Base-by-base conservation (phyloP, 2,113 vertebrate species). In the Numenius arquata region DNA sequence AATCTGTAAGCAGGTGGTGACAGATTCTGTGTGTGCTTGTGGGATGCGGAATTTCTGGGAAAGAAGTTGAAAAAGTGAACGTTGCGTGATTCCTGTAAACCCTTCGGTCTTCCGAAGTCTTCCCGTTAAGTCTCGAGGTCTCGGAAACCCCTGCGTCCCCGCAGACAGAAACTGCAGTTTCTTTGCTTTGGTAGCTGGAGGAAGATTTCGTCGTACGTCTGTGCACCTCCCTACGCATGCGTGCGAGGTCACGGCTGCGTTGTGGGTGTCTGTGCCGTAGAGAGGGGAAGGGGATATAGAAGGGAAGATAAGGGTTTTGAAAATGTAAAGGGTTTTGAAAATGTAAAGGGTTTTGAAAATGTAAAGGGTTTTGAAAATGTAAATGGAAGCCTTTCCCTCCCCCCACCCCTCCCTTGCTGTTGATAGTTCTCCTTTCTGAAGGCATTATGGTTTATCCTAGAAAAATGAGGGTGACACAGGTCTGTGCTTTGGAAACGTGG, bases 211-310 rank as follows among this genome's bases (percentile, higher is more conserved):
- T 8, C 82, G 41, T 11, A n/a, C 16, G 47, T 15, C 8, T 13
- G 2, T n/a, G 21, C 1, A 9, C 23, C 10, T 71, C 21, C 22
- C 8, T 61, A 40, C 8, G 34, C 2, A 0, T 16, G 34, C 1
- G 0, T 56, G 62, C 16, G 36, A 50, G 58, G 30, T 93, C 53
- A 58, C 0, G 4, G 40, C 32, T 65, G 45, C 3, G 1, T 78
- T 86, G 72, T 11, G 63, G 63, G 66, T 41, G 30, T 34, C 63
- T 41, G 15, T 41, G 18, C 16, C 29, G 2, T 21, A 12, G 59
- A 61, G 55, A 71, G 48, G 38, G 36, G 36, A 40, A 78, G 32
- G 63, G 27, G 36, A 59, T 15, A 48, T 7, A 55, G 62, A 71
- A 48, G 41, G 36, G 27, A 48, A 73, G 61, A 43, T 20, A 34